A percentile compares a stretch with the other conserved stretches of the same genome.
phyloP scores from a whole-genome alignment of 2,888 invertebrate genomes.

The Pachliopta kotzebuea region DNA sequence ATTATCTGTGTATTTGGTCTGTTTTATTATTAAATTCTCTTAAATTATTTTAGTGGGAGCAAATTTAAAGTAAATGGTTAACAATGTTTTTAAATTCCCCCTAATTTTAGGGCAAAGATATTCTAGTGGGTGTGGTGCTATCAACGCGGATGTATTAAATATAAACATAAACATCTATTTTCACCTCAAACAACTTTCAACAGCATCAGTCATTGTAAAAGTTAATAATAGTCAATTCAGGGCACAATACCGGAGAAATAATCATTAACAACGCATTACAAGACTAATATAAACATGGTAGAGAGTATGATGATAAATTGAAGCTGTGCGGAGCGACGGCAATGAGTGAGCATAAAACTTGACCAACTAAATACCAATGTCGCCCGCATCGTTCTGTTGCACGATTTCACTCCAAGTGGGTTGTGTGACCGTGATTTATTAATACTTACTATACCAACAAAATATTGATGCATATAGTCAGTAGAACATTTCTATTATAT shows the following conservation, averaged over 20 bases:
- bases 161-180: neutral
- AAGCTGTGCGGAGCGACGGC: neutral
- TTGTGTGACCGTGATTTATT: constrained; percentile 8
- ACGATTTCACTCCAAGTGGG: constrained; percentile 17
- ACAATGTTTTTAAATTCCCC: too few species aligned
- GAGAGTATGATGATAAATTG: constrained; percentile 18
- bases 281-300: constrained; percentile 10
- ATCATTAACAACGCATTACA: constrained; percentile 22
- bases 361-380: constrained; percentile 16
- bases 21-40: too few species aligned
- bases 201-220: constrained; percentile 7
- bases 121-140: neutral
- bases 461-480: neutral
- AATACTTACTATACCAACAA: constrained; percentile 2
- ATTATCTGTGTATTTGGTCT: too few species aligned
- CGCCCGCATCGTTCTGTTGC: neutral
- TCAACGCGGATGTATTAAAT: neutral
- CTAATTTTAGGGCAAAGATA: neutral
- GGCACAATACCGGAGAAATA: constrained; percentile 6
- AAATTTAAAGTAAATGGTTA: too few species aligned
- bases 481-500: neutral
- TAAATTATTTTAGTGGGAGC: too few species aligned
- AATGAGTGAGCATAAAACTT: constrained; percentile 22
- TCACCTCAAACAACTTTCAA: neutral
- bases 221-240: neutral